Base-by-base conservation (phyloP, 1,140 invertebrate species). In the Macrocentrus cingulum region DNA sequence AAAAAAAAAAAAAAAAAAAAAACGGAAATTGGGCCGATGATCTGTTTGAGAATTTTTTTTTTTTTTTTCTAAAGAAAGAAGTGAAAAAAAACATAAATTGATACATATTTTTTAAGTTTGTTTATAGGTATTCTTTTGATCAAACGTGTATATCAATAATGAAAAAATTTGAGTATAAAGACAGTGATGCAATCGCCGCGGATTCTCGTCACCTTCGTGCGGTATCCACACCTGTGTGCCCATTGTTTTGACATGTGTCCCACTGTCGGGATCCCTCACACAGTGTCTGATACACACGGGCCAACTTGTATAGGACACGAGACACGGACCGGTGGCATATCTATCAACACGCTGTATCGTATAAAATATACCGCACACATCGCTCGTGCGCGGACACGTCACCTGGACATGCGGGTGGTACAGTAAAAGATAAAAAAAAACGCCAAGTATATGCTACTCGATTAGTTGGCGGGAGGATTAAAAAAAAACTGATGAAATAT, bases 171-270 rank as follows among this genome's bases (percentile, higher is more conserved):
- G 16, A 11, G n/a, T 20, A 48, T n/a, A 2, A 13, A 19, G 16
- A 48, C 32, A 49, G 22, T 46, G 44, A 46, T 23, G 44, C 44
- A 46, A 46, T 46, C n/a, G 44, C 19, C 44, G 44, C 44, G 19
- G 44, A 46, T 46, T 46, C 44, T 23, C 19, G 44, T 46, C 44
- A 46, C 44, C 44, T 22, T 20, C 20, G n/a, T n/a, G n/a, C n/a
- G 44, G 20, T 13, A 23, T 23, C 44, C 16, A 67, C 75, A 78
- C 75, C 72, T 77, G 74, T 74, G 67, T 66, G 61, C 63, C 67
- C 65, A 76, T 77, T 78, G 76, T 78, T 76, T 78, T 75, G 75
- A 75, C 74, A 75, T 75, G 70, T 76, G 75, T 71, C 66, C 66
- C 58, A 71, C 74, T 76, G 73, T 74, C 23, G 49, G 32, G 32